Evolutionary conservation across 2,888 invertebrate species (phyloP).

Genomic region (Busseola fusca): DNA sequence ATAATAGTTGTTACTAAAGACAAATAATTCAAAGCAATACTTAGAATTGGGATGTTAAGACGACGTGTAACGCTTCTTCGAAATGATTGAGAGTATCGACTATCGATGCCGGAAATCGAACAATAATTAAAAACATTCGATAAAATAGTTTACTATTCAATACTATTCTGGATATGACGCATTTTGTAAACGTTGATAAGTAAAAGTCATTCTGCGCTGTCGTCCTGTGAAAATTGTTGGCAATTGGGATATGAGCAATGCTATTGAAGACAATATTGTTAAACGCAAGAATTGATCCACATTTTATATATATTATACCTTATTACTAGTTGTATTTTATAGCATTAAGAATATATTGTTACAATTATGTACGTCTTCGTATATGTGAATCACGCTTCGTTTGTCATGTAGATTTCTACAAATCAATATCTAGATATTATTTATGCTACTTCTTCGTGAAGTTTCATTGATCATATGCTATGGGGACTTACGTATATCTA

Average conservation of each 20-base stretch:
- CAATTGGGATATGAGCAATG: conserved; percentile 80
- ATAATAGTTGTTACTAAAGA: conserved; percentile 62
- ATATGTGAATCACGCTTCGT: conserved; percentile 60
- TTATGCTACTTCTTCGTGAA: conserved; percentile 38
- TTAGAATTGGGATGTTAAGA: conserved; percentile 65
- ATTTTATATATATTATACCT: conserved; percentile 79
- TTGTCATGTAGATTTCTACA: conserved; percentile 45
- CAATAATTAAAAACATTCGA: conserved; percentile 18
- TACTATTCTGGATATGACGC: conserved; percentile 31
- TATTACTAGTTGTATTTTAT: conserved; percentile 76
- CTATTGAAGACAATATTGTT: conserved; percentile 88
- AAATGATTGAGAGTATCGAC: conserved; percentile 27
- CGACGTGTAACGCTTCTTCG: conserved; percentile 46
- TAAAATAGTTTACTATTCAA: conserved; percentile 24
- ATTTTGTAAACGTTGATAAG: conserved; percentile 50
- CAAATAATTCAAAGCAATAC: conserved; percentile 74
- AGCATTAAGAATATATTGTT: conserved; percentile 79
- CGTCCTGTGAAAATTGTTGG: conserved; percentile 69
- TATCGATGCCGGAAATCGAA: conserved; percentile 30
- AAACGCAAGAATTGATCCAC: conserved; percentile 84
- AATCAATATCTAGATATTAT: conserved; percentile 47
- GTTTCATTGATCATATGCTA: conserved; percentile 41
- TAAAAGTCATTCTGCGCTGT: conserved; percentile 47
- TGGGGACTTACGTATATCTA: conserved; percentile 35
- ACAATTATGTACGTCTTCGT: conserved; percentile 66